Percentiles rank a stretch among this genome's conserved stretches.
Evolutionary conservation across 92 coral and sea anemone genomes (phyloP).

Genomic region (Siderastrea siderea): DNA sequence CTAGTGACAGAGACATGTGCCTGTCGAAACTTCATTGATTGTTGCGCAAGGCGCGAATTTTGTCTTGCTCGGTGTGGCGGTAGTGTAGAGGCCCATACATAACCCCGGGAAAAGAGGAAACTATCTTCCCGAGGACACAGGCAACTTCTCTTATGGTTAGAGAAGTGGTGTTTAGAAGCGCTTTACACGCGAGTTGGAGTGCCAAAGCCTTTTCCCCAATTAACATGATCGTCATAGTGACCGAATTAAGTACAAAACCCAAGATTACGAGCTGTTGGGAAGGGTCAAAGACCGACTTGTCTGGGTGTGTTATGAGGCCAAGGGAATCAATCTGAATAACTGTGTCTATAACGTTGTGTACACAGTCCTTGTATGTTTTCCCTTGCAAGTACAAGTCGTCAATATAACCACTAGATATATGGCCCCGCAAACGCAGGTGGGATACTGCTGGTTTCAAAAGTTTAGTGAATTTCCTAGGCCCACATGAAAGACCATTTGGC

Average conservation of each 20-base stretch:
- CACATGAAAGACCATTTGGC: no score
- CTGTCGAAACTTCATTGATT: not conserved
- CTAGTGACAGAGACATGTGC: not conserved
- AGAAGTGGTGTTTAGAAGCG: not conserved
- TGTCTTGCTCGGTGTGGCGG: no score
- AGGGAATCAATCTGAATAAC: no score
- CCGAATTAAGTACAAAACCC: slow-evolving; percentile 31
- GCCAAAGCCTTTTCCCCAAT: slow-evolving; percentile 13
- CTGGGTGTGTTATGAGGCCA: no score
- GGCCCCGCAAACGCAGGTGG: slow-evolving; percentile 31
- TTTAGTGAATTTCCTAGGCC: slow-evolving; percentile 29
- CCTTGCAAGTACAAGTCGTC: no score
- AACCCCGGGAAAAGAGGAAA: no score
- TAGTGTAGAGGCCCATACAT: no score
- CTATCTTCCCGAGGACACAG: no score
- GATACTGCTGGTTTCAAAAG: slow-evolving; percentile 35
- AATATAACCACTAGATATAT: slow-evolving; percentile 41
- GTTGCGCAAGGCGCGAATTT: not conserved
- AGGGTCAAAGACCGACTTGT: no score
- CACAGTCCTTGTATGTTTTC: no score
- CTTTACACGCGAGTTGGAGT: slow-evolving; percentile 5
- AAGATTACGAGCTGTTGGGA: no score
- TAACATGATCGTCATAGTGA: slow-evolving; percentile 40
- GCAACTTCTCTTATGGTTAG: slow-evolving; percentile 48
- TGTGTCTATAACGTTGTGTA: no score